These are phyloP conservation scores for Chamaetylas fuelleborni DNA, from an alignment of 2,113 vertebrate species.

Conservation along the genomic window DNA sequence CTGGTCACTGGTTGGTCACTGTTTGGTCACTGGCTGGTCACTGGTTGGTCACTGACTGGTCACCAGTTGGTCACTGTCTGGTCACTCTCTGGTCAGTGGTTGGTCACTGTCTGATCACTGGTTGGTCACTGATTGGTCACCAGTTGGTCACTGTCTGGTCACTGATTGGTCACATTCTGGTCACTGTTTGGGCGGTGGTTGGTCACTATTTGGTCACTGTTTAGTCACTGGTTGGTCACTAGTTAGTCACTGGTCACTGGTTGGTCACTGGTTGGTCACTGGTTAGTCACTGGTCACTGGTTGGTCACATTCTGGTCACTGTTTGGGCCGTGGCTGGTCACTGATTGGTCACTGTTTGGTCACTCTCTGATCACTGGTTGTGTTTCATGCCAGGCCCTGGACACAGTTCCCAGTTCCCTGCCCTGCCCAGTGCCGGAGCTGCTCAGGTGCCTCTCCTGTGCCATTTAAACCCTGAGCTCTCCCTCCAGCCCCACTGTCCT, in stretches of 20 bases:
- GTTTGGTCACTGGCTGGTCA: fast-evolving
- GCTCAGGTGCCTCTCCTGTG: fast-evolving
- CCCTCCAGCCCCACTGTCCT: neutral
- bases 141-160: neutral
- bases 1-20: too few relatives aligned
- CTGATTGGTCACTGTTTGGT: too few relatives aligned
- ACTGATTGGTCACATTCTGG: neutral
- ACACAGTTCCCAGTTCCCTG: fast-evolving
- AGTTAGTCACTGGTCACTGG: neutral
- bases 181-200: neutral
- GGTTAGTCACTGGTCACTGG: neutral
- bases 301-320: too few relatives aligned
- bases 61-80: neutral
- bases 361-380: neutral
- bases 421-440: neutral
- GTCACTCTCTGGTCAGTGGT: neutral
- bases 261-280: neutral
- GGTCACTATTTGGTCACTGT: neutral
- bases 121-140: neutral
- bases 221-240: neutral
- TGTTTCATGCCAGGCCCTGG: neutral
- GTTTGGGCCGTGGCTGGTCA: neutral
- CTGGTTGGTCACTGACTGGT: fast-evolving
- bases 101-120: too few relatives aligned
- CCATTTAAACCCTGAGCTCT: neutral